Percentiles rank a stretch among this genome's conserved stretches.
These are phyloP conservation scores for Synanthedon myopaeformis DNA, from an alignment of 2,888 invertebrate species.

Conservation along the genomic window DNA sequence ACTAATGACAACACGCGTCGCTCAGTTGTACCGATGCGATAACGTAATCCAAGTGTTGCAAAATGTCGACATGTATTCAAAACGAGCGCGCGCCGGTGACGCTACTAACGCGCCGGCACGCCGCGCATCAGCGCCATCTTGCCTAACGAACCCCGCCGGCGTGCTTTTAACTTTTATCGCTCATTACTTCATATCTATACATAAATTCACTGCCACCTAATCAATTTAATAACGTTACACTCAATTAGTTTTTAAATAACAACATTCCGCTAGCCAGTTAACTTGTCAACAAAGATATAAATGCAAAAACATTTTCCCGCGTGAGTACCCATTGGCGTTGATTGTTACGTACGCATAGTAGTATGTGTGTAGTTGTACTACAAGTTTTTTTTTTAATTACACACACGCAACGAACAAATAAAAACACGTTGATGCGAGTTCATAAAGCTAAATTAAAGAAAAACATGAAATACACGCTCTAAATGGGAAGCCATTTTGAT, in stretches of 20 bases:
- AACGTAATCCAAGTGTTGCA: conserved; percentile 59
- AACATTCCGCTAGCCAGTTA: conserved; percentile 2
- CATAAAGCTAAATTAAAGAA: conserved; percentile 12
- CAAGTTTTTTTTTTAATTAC: neutral
- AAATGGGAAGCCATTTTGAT: conserved; percentile 72
- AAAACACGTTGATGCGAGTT: neutral
- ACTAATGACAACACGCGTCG: conserved; percentile 64
- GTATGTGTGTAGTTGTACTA: neutral
- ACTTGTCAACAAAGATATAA: conserved; percentile 8
- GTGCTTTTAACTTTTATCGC: conserved; percentile 26
- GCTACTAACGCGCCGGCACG: conserved; percentile 55
- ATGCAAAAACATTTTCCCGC: conserved; percentile 46
- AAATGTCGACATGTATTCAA: conserved; percentile 44
- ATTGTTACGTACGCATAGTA: neutral
- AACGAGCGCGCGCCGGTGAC: conserved; percentile 58
- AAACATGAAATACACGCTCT: conserved; percentile 30
- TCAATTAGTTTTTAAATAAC: neutral
- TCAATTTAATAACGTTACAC: neutral
- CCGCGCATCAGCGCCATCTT: conserved; percentile 67
- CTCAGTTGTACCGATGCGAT: conserved; percentile 21
- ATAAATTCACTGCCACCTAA: conserved; percentile 9
- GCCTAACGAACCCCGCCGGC: conserved; percentile 43
- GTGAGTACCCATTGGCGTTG: conserved; percentile 37
- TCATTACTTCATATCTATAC: conserved; percentile 15
- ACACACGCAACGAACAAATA: neutral